Percentiles rank a stretch among this genome's conserved stretches.
phyloP scores from a whole-genome alignment of 2,113 vertebrate genomes.

The Actinemys pallida region DNA sequence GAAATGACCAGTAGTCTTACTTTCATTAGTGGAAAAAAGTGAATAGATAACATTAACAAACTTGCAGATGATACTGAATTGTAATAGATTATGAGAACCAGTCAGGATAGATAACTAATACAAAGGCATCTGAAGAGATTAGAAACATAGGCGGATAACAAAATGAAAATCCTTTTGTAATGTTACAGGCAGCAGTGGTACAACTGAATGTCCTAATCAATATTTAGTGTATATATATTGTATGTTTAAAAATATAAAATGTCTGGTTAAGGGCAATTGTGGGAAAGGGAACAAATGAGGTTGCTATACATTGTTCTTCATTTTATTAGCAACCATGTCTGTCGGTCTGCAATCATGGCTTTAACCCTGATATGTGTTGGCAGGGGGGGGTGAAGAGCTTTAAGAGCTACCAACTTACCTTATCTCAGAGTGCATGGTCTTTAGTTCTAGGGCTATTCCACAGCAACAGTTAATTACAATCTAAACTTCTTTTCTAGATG shows the following conservation, averaged over 20 bases:
- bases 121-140: background rate
- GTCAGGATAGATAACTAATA: accelerated
- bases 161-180: background rate
- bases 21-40: background rate
- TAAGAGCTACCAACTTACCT: background rate
- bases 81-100: background rate
- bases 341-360: background rate
- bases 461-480: background rate
- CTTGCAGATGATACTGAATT: background rate
- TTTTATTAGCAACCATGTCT: background rate
- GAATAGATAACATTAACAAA: background rate
- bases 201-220: background rate
- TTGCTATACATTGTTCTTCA: background rate
- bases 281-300: background rate
- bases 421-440: background rate
- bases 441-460: background rate
- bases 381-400: background rate
- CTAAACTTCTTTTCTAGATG: background rate
- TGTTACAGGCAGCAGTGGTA: background rate
- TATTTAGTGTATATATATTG: background rate
- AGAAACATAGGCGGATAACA: background rate
- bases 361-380: background rate
- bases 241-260: background rate
- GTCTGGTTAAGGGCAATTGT: background rate
- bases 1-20: background rate